These are phyloP conservation scores for Phaenicophaeus curvirostris DNA, from an alignment of 2,797 vertebrate genomes.

Conservation along the genomic window DNA sequence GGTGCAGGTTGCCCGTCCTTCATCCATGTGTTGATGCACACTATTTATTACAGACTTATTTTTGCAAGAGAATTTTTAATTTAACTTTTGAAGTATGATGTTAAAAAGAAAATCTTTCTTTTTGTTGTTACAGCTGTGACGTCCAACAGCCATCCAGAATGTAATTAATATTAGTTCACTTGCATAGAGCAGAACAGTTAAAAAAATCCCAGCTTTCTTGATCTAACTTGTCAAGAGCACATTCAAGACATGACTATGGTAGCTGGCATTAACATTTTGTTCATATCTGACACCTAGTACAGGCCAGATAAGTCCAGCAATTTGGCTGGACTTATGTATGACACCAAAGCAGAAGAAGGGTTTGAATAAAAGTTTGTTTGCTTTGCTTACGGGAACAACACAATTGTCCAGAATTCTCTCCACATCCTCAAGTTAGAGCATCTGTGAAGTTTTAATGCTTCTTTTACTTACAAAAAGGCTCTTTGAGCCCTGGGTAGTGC, in stretches of 20 bases:
- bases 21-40: constrained; percentile 37
- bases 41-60: constrained; percentile 46
- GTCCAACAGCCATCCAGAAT: not conserved
- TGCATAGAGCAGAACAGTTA: not conserved
- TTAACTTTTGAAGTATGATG: constrained; percentile 45
- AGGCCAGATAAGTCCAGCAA: constrained; percentile 5
- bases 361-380: not conserved
- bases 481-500: not conserved
- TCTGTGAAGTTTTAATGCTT: not conserved
- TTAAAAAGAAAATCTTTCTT: constrained; percentile 43
- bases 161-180: constrained; percentile 3
- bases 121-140: constrained; percentile 56
- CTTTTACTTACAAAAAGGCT: not conserved
- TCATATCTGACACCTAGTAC: constrained; percentile 1
- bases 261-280: constrained; percentile 15
- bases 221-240: constrained; percentile 12
- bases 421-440: constrained; percentile 26
- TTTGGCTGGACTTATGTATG: constrained; percentile 10
- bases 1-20: constrained; percentile 30
- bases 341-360: constrained; percentile 11
- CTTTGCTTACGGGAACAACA: not conserved
- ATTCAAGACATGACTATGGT: not conserved
- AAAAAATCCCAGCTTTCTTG: not conserved
- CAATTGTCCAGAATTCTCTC: not conserved
- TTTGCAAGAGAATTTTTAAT: constrained; percentile 54